These are phyloP conservation scores for Holacanthella duospinosa DNA, from an alignment of 2,888 invertebrate genomes.

Conservation along the genomic window DNA sequence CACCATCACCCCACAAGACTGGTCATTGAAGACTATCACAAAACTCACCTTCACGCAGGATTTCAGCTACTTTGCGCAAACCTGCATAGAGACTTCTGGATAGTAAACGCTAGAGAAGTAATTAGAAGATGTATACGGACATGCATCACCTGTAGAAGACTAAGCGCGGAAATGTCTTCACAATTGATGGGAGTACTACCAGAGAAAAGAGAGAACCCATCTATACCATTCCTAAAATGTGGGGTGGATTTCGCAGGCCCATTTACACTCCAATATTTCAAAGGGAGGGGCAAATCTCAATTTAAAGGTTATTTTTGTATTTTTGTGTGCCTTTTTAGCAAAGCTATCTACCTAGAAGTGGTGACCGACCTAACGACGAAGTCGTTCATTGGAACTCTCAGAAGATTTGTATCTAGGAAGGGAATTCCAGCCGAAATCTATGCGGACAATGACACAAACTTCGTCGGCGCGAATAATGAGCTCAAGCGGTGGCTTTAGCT, in stretches of 20 bases:
- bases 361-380: slow-evolving; percentile 11
- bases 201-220: slow-evolving; percentile 21
- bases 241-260: slow-evolving; percentile 28
- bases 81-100: slow-evolving; percentile 4
- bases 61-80: slow-evolving; percentile 9
- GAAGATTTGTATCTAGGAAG: slow-evolving; percentile 11
- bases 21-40: slow-evolving; percentile 15
- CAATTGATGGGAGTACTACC: slow-evolving; percentile 39
- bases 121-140: slow-evolving; percentile 3
- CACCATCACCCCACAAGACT: slow-evolving; percentile 8
- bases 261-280: slow-evolving; percentile 20
- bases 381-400: slow-evolving; percentile 5
- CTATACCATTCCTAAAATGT: slow-evolving; percentile 33
- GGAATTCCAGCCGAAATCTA: slow-evolving; percentile 12
- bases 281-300: slow-evolving; percentile 18
- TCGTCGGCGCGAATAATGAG: slow-evolving; percentile 17
- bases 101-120: slow-evolving; percentile 7
- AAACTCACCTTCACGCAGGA: slow-evolving; percentile 14
- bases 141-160: slow-evolving; percentile 24
- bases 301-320: slow-evolving; percentile 37
- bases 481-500: neutral
- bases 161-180: slow-evolving; percentile 4
- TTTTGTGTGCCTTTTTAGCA: slow-evolving; percentile 38
- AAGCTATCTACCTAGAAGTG: slow-evolving; percentile 37
- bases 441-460: slow-evolving; percentile 22